Evolutionary conservation across 2,113 vertebrate species (phyloP).

Genomic region (Apus apus): DNA sequence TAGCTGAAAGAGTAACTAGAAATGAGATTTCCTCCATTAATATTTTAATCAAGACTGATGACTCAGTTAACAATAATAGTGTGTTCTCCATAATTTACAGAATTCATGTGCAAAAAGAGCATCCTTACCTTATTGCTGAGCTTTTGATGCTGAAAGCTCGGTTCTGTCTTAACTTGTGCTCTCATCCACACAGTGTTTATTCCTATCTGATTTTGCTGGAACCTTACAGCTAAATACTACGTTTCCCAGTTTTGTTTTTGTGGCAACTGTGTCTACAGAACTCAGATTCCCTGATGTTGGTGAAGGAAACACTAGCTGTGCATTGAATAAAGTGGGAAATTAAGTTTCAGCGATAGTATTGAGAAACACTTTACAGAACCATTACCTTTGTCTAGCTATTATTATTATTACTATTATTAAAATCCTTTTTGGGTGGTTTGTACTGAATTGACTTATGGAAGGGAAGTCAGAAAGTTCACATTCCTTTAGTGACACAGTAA

Average conservation of each 20-base stretch:
- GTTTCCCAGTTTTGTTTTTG: background rate
- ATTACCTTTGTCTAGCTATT: background rate
- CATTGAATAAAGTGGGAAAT: conserved; percentile 7
- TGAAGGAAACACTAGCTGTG: background rate
- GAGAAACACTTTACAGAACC: conserved; percentile 2
- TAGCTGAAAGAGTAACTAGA: background rate
- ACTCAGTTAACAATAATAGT: background rate
- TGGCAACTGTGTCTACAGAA: background rate
- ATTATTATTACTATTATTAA: background rate
- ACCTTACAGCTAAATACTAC: background rate
- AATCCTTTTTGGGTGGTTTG: background rate
- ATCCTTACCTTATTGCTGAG: background rate
- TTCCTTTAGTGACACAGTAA: background rate
- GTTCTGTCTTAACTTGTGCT: background rate
- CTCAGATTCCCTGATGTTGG: background rate
- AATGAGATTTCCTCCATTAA: background rate
- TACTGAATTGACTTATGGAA: background rate
- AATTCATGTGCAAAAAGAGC: background rate
- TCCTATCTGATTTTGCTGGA: background rate
- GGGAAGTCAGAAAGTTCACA: background rate
- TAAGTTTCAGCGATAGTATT: background rate
- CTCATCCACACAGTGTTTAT: background rate
- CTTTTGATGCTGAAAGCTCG: background rate
- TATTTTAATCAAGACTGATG: background rate
- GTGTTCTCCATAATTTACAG: background rate